phyloP scores from a whole-genome alignment of 2,113 vertebrate genomes.

The Amblyornis subalaris region DNA sequence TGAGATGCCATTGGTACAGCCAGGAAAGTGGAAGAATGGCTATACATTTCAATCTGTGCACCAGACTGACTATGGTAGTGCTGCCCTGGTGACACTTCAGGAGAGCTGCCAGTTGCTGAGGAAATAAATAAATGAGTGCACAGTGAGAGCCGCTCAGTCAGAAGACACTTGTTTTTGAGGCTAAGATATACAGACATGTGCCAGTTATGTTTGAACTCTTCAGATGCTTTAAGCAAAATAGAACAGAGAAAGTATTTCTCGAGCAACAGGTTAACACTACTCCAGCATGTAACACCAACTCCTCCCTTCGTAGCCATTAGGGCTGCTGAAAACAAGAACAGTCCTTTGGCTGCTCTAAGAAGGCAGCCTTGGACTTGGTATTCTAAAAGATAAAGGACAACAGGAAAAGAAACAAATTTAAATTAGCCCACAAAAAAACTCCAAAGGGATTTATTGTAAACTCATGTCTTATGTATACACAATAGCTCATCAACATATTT shows the following conservation, averaged over 20 bases:
- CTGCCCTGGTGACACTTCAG: background rate
- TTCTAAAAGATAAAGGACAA: background rate
- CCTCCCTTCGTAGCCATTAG: background rate
- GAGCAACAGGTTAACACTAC: background rate
- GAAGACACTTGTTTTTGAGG: background rate
- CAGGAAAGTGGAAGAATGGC: background rate
- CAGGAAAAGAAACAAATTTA: background rate
- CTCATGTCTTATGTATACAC: background rate
- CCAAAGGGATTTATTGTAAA: background rate
- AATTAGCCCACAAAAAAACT: background rate
- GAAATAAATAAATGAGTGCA: background rate
- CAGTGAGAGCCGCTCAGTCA: background rate
- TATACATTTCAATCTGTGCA: background rate
- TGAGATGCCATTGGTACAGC: background rate
- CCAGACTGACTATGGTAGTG: background rate
- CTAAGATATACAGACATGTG: background rate
- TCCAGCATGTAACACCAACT: background rate
- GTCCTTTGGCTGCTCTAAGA: background rate
- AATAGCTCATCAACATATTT: background rate
- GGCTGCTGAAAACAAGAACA: background rate
- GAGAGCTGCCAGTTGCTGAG: background rate
- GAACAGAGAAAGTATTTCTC: background rate
- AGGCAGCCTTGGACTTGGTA: background rate
- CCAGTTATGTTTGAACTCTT: background rate
- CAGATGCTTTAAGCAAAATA: background rate